Evolutionary conservation across 2,888 invertebrate genomes (phyloP).

Genomic region (Drosophila pseudotakahashii): DNA sequence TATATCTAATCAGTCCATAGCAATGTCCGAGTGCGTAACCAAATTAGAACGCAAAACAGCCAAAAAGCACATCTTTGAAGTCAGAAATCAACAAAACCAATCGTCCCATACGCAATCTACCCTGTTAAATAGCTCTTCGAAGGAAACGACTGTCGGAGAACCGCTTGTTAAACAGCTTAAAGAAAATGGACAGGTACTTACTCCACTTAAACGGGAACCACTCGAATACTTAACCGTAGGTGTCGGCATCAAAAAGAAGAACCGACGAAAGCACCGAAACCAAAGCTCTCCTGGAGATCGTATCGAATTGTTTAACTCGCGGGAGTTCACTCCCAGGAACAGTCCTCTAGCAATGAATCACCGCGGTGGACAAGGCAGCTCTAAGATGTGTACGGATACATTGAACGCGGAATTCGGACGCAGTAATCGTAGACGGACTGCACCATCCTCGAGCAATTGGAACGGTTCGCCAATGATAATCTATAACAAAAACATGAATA

Average conservation of each 20-base stretch:
- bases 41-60: slow-evolving; percentile 86
- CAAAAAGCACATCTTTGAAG: slow-evolving; percentile 82
- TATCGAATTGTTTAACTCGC: slow-evolving; percentile 86
- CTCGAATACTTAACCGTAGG: slow-evolving; percentile 90
- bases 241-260: slow-evolving; percentile 89
- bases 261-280: slow-evolving; percentile 88
- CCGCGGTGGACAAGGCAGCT: slow-evolving; percentile 26
- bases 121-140: slow-evolving; percentile 44
- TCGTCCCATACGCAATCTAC: slow-evolving; percentile 47
- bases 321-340: slow-evolving; percentile 8
- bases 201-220: slow-evolving; percentile 89
- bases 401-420: slow-evolving; percentile 45
- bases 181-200: slow-evolving; percentile 85
- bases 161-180: slow-evolving; percentile 64
- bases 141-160: slow-evolving; percentile 24
- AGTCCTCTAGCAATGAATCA: slow-evolving; percentile 15
- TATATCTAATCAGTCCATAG: slow-evolving; percentile 89
- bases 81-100: slow-evolving; percentile 82
- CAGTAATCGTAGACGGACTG: slow-evolving; percentile 28
- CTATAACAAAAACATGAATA: slow-evolving; percentile 85
- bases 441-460: slow-evolving; percentile 85
- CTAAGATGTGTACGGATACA: slow-evolving; percentile 54
- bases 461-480: slow-evolving; percentile 90
- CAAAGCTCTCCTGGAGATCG: slow-evolving; percentile 86
- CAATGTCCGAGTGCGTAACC: slow-evolving; percentile 88